Conservation (phyloP, 2,113 vertebrate species). For the Brachypodius melanocephalos region DNA sequence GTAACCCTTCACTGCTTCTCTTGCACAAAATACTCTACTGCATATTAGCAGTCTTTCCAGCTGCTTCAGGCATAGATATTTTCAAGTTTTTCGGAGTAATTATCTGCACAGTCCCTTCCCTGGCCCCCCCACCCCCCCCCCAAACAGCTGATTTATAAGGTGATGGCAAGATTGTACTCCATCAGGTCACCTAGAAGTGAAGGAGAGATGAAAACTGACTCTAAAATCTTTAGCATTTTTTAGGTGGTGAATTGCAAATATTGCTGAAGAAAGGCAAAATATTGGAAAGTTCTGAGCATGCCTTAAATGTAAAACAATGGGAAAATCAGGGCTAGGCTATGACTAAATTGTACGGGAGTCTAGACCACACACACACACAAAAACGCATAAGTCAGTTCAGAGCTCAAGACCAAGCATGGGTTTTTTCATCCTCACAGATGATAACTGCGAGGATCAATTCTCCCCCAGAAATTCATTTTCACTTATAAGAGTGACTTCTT, state of each 20-base stretch:
- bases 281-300: conserved; percentile 13
- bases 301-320: conserved; percentile 45
- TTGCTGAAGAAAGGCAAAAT: not conserved
- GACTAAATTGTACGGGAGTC: not conserved
- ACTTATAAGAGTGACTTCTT: not conserved
- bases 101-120: not conserved
- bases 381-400: not conserved
- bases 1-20: not conserved
- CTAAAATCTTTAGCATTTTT: conserved; percentile 25
- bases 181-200: not conserved
- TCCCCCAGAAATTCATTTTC: not conserved
- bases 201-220: conserved; percentile 29
- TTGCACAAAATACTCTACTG: not conserved
- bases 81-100: conserved; percentile 5
- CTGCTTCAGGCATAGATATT: conserved; percentile 13
- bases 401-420: not conserved
- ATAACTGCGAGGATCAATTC: not conserved
- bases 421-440: not conserved
- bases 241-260: conserved; percentile 43
- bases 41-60: conserved; percentile 8
- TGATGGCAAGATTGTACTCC: conserved; percentile 18
- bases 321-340: conserved; percentile 30
- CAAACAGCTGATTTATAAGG: conserved; percentile 36
- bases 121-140: not conserved
- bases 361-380: conserved; percentile 43